phyloP scores from a whole-genome alignment of 2,113 vertebrate genomes.

The Monarcha castaneiventris region DNA sequence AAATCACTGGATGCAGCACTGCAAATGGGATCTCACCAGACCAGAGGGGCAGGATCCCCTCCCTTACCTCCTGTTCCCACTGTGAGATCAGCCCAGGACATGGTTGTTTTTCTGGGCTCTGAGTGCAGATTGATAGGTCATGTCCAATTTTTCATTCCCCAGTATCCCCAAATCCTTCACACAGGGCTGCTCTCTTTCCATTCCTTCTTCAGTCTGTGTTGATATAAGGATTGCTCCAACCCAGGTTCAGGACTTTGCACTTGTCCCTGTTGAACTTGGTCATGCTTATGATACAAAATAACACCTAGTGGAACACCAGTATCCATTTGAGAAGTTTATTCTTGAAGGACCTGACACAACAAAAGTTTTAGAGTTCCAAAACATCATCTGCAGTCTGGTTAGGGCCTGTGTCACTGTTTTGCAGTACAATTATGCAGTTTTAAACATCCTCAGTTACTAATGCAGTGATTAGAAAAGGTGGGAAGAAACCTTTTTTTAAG shows the following conservation, averaged over 20 bases:
- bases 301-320: background rate
- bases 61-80: background rate
- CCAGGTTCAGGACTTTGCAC: background rate
- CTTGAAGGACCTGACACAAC: background rate
- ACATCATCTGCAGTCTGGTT: background rate
- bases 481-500: background rate
- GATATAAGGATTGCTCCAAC: background rate
- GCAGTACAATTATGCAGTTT: background rate
- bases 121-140: accelerated
- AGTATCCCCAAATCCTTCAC: background rate
- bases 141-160: background rate
- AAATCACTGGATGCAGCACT: background rate
- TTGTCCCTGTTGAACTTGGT: background rate
- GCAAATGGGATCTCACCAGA: background rate
- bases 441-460: background rate
- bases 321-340: background rate
- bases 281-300: background rate
- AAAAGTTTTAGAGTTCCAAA: background rate
- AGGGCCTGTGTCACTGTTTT: background rate
- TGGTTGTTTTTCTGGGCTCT: background rate
- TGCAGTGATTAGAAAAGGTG: background rate
- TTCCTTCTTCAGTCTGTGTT: background rate
- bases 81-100: background rate
- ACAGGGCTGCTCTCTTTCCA: background rate
- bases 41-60: background rate